Evolutionary conservation across 2,797 vertebrate species (phyloP), one percentile per base, ranked within the genome.

Genomic region (Chaunax sp.): DNA sequence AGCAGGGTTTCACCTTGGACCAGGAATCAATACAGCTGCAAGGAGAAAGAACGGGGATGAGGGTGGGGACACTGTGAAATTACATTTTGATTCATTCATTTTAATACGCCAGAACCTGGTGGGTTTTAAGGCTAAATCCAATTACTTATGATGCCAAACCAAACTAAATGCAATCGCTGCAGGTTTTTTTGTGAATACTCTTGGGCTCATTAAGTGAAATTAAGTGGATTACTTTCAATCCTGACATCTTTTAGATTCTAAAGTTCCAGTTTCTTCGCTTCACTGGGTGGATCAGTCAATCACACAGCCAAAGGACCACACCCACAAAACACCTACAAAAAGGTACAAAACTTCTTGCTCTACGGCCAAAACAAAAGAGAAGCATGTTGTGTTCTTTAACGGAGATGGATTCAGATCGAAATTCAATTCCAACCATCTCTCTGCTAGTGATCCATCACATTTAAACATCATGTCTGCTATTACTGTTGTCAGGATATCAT

Each of bases 1-100:
- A 95, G 87, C 94, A 95, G 68, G 93, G 91, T 75, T 95, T 95
- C 87, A 95, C 93, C 81, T 92, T 93, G 86, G 90, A 91, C 94
- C 94, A 95, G 64, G 90, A 92, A 75, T 95, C 94, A 68, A 95
- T 95, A 83, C 94, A 95, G 82, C 94, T 95, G 22, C 28, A 62
- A 61, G 11, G 44, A 81, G n/a, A 69, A 28, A 52, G 7, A 58
- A 19, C 26, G 15, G 0, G 22, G 6, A 37, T 2, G 20, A 18
- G 1, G 46, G 15, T 33, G 18, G 38, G 5, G 23, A 68, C 22
- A 22, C 4, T 20, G 7, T 49, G 3, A 46, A 38, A 0, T 26
- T 1, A 33, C 10, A 12, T 9, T 53, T 3, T 47, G 41, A 72
- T 49, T 26, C 60, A 23, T 14, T 72, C 26, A 13, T 22, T 22